phyloP scores from a whole-genome alignment of 2,113 vertebrate genomes.

The Empidonax alnorum region DNA sequence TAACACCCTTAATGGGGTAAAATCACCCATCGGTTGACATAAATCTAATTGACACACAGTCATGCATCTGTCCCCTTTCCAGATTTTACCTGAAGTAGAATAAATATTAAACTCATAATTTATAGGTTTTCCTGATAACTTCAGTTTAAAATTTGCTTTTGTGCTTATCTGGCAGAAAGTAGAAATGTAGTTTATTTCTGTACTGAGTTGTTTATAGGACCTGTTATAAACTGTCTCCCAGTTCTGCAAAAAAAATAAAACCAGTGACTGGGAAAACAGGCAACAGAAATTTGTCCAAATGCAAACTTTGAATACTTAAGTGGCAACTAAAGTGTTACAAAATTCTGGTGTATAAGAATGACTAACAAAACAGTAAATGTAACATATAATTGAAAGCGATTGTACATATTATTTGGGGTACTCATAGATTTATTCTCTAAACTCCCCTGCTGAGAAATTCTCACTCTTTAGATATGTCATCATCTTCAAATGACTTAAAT shows the following conservation, averaged over 20 bases:
- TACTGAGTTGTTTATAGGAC: neutral
- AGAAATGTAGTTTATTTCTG: neutral
- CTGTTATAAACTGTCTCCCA: neutral
- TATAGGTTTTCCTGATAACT: neutral
- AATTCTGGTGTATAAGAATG: neutral
- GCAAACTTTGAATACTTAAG: neutral
- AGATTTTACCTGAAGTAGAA: neutral
- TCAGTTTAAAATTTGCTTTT: neutral
- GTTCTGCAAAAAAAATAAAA: neutral
- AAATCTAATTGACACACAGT: neutral
- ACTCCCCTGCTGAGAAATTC: neutral
- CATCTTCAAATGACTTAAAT: neutral
- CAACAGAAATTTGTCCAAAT: neutral
- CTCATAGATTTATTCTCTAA: neutral
- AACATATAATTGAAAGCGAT: neutral
- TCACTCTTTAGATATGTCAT: neutral
- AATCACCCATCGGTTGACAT: neutral
- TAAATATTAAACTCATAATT: neutral
- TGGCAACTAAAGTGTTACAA: neutral
- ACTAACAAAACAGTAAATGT: neutral
- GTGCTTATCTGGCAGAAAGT: neutral
- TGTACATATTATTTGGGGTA: neutral
- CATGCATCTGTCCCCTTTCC: rapidly evolving
- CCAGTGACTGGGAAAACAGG: rapidly evolving
- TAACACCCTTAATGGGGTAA: neutral